Evolutionary conservation across 2,113 vertebrate genomes (phyloP), one percentile per base, ranked within the genome.

Genomic region (Pampusana beccarii): DNA sequence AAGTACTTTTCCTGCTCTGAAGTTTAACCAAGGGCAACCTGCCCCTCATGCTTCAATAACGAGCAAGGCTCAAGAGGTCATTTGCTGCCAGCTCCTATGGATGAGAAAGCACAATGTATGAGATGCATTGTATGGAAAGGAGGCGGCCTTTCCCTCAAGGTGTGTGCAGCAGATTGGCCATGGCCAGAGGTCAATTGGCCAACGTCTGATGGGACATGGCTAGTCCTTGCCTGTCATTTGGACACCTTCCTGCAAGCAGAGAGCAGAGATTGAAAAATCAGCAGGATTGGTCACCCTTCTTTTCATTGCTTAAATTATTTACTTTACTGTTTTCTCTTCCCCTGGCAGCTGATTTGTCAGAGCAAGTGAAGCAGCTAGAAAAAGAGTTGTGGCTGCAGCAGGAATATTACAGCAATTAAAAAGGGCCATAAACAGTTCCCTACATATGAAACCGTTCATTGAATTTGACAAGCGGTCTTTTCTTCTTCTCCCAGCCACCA

Each of bases 361-460:
- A 83, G 66, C 57, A 85, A 97, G 93, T 28, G 57, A 60, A 92
- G 94, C 92, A 93, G 86, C 93, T 81, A 85, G 38, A 53, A 46
- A 61, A 66, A 92, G 97, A 97, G 73, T 60, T 94, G 96, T 97
- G 96, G 86, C 92, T 74, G 95, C 72, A n/a, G 24, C 70, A 92
- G 88, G 96, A 86, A 95, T 94, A 92, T 96, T 82, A 83, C 90
- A 72, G 96, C 97, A 97, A 97, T 97, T 96, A 97, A 89, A 74
- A 65, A 84, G 69, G 84, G 84, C 95, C 93, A 82, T 92, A 92
- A 97, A 95, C 94, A 93, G 84, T 73, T 94, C 81, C 81, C 91
- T 85, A 29, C 34, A 56, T 72, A 44, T 80, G 92, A 80, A 95
- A 95, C 88, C 5, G 17, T 90, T 96, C 97, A 90, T 80, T 88